Conservation (phyloP, 2,888 invertebrate species). For the Ectemnius cavifrons region DNA sequence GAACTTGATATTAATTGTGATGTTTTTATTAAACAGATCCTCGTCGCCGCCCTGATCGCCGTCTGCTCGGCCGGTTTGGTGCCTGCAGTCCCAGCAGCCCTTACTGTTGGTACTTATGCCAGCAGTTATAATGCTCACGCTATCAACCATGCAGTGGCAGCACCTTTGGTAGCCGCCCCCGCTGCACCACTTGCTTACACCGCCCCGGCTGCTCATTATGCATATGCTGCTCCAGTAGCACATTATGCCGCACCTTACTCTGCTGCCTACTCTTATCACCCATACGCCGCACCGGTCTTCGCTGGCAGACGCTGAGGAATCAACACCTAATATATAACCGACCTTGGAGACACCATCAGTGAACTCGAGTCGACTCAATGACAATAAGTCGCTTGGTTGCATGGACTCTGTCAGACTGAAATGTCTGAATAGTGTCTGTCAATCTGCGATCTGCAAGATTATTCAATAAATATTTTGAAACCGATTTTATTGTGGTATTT, state of each 20-base stretch:
- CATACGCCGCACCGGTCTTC: slow-evolving; percentile 56
- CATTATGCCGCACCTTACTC: slow-evolving; percentile 11
- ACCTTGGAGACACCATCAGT: not conserved
- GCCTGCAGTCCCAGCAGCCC: slow-evolving; percentile 72
- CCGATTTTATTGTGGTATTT: too few relatives aligned
- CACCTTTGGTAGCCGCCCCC: slow-evolving; percentile 80
- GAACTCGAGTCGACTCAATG: too few relatives aligned
- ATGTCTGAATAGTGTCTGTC: too few relatives aligned
- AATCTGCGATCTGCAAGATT: too few relatives aligned
- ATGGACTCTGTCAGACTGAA: too few relatives aligned
- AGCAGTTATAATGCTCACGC: slow-evolving; percentile 87
- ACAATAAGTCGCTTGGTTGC: too few relatives aligned
- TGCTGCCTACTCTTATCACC: not conserved
- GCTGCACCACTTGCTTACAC: slow-evolving; percentile 69
- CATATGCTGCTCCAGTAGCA: slow-evolving; percentile 65
- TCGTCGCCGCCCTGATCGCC: slow-evolving; percentile 69
- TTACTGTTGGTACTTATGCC: slow-evolving; percentile 86
- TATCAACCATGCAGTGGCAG: slow-evolving; percentile 87
- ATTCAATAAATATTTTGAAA: too few relatives aligned
- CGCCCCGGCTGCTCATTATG: slow-evolving; percentile 49
- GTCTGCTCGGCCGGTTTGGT: slow-evolving; percentile 64
- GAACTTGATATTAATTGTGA: not conserved
- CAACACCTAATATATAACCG: too few relatives aligned
- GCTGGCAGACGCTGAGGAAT: slow-evolving; percentile 65
- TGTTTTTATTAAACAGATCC: slow-evolving; percentile 53